Evolutionary conservation across 2,113 vertebrate species (phyloP), one percentile per base, ranked within the genome.

Genomic region (Sturnus vulgaris): DNA sequence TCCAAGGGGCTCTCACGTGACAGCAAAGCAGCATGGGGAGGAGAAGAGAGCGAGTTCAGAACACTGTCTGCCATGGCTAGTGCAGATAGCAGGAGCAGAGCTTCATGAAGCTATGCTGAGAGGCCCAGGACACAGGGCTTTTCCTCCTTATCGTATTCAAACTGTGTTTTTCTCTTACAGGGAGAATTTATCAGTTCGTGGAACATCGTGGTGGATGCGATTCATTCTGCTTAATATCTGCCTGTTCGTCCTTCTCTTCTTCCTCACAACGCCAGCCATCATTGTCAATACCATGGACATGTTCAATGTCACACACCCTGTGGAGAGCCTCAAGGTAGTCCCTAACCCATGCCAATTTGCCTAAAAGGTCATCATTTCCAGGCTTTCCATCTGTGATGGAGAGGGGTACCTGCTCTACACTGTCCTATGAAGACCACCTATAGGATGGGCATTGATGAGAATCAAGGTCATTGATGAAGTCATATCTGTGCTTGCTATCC

Each of bases 271-370:
- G 0, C 99, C 99, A 2, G 99, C 99, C 96, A 99, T 99, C 97
- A 98, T 99, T 31, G 99, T 99, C 95, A 99, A 99, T 98, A 99
- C 99, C 63, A 99, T 99, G 93, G 99, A 99, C 97, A 98, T 99
- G 98, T 99, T 99, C 97, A 99, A 99, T 8, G 99, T 99, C 96
- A 99, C 99, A 19, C 97, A 97, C 69, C 99, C 99, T 17, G 98
- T 99, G 88, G 99, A 99, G 96, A 99, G 98, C 76, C 98, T 99
- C 77, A 98, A 97, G 99, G 99, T 98, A 92, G 40, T 53, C 24
- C 24, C 59, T 75, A 40, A 35, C 17, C 52, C 2, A 2, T 90
- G 31, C 28, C 66, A 84, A 9, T 68, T 70, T 82, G 69, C 37
- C 59, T 47, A 30, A 46, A 68, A 72, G 31, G 17, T 82, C 5